Percentiles rank a stretch among this genome's conserved stretches.
These are phyloP conservation scores for Steinernema hermaphroditum DNA, from an alignment of 2,888 invertebrate species.

Conservation along the genomic window DNA sequence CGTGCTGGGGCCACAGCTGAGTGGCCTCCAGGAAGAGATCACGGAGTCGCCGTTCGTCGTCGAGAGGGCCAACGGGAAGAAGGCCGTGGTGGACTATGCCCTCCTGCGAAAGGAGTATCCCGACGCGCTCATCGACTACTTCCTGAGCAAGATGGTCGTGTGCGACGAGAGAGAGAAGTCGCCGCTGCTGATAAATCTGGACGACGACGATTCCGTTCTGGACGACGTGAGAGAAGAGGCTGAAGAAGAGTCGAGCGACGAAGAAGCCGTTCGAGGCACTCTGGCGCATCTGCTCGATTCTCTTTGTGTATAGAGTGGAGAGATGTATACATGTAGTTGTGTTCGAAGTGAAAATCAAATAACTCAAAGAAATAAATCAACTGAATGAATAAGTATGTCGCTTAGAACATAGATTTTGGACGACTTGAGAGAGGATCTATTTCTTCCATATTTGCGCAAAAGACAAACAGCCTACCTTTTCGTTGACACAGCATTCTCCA, in stretches of 20 bases:
- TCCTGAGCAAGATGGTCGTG: not conserved
- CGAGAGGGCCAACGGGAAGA: not conserved
- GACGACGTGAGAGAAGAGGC: not conserved
- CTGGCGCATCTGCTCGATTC: too few relatives aligned
- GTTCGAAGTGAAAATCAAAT: too few relatives aligned
- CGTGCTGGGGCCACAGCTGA: not conserved
- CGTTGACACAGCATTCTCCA: conserved; percentile 8
- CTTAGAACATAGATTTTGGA: too few relatives aligned
- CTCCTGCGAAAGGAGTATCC: not conserved
- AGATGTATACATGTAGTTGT: too few relatives aligned
- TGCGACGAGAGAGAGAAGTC: not conserved
- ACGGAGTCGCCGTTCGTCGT: not conserved
- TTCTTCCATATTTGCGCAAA: too few relatives aligned
- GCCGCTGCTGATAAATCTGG: not conserved
- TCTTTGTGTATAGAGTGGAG: too few relatives aligned
- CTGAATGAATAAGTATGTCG: too few relatives aligned
- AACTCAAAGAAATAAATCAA: too few relatives aligned
- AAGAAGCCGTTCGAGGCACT: not conserved
- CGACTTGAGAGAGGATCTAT: too few relatives aligned
- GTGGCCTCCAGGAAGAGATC: not conserved
- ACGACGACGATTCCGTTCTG: not conserved
- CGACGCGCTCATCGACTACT: conserved; percentile 24
- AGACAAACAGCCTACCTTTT: not conserved
- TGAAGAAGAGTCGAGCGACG: not conserved
- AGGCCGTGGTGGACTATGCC: not conserved